phyloP scores from a whole-genome alignment of 2,113 vertebrate genomes.

The Cyprinodon variegatus region DNA sequence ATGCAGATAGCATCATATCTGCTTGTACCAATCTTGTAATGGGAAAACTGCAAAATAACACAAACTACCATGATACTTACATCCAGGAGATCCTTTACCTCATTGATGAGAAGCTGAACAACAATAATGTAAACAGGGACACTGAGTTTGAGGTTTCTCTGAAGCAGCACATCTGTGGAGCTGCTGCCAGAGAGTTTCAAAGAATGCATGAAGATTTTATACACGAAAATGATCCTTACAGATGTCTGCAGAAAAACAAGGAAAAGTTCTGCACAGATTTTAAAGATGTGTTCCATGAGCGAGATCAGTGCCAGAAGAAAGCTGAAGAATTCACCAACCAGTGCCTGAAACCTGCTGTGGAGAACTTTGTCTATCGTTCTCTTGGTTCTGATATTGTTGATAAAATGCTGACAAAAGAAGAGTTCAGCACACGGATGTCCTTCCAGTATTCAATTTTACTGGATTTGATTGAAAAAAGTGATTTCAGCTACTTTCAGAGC shows the following conservation, averaged over 20 bases:
- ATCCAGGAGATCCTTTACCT: not conserved
- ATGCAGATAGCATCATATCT: constrained; percentile 21
- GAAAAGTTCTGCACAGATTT: constrained; percentile 37
- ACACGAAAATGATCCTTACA: constrained; percentile 48
- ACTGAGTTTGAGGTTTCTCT: constrained; percentile 53
- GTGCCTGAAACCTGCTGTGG: constrained; percentile 28
- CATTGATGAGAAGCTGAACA: constrained; percentile 24
- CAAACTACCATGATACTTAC: constrained; percentile 58
- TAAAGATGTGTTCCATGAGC: constrained; percentile 60
- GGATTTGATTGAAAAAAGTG: constrained; percentile 30
- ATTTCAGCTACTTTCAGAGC: not conserved
- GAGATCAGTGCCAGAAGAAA: constrained; percentile 72
- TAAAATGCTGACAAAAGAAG: constrained; percentile 35
- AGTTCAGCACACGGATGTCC: constrained; percentile 51
- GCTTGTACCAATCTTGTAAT: not conserved
- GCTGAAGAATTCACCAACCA: constrained; percentile 62
- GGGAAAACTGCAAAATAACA: rapidly evolving
- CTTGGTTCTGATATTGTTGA: constrained; percentile 63
- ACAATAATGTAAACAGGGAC: rapidly evolving
- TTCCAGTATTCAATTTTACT: constrained; percentile 59
- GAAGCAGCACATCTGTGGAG: constrained; percentile 69
- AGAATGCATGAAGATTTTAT: constrained; percentile 59
- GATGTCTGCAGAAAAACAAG: constrained; percentile 43
- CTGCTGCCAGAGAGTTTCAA: constrained; percentile 48
- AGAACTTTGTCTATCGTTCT: constrained; percentile 35